A percentile compares a stretch with the other conserved stretches of the same genome.
These are phyloP conservation scores for Sinopyrophorus schimmeli DNA, from an alignment of 2,888 invertebrate species.

Conservation along the genomic window DNA sequence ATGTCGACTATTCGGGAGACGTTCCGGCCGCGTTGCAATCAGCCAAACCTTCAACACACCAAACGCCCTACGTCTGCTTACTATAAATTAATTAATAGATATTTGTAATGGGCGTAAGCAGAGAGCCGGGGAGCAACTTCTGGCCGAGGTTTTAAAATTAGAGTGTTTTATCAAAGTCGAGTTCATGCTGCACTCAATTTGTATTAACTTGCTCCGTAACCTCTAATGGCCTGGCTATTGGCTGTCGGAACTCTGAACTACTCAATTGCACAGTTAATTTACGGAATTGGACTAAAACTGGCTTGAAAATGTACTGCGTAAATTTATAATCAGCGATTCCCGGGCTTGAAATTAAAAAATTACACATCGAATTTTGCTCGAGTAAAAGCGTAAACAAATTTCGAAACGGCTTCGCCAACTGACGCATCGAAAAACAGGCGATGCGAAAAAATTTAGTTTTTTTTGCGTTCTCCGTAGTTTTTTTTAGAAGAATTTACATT, in stretches of 20 bases:
- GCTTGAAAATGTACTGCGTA: constrained; percentile 20
- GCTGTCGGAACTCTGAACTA: constrained; percentile 30
- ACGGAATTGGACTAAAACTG: constrained; percentile 31
- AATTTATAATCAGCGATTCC: constrained; percentile 21
- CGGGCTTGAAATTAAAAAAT: constrained; percentile 19
- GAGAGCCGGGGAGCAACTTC: constrained; percentile 18
- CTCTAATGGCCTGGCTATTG: constrained; percentile 32
- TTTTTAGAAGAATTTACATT: no score
- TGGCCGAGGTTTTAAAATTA: constrained; percentile 37
- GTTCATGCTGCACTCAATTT: constrained; percentile 42
- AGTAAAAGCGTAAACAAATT: constrained; percentile 13
- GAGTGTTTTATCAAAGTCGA: constrained; percentile 44
- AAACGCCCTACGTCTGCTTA: not conserved
- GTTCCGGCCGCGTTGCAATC: no score
- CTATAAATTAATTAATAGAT: constrained; percentile 18
- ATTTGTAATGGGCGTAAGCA: constrained; percentile 18
- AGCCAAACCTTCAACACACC: not conserved
- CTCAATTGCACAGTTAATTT: constrained; percentile 34
- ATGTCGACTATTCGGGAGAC: no score
- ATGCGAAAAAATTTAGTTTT: no score
- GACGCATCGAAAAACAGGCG: no score
- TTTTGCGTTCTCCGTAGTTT: no score
- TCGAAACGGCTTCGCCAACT: no score
- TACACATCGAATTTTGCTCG: constrained; percentile 4
- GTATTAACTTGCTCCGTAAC: constrained; percentile 35